Evolutionary conservation across 1,140 invertebrate genomes (phyloP), one percentile per base, ranked within the genome.

Genomic region (Mizuhopecten yessoensis): DNA sequence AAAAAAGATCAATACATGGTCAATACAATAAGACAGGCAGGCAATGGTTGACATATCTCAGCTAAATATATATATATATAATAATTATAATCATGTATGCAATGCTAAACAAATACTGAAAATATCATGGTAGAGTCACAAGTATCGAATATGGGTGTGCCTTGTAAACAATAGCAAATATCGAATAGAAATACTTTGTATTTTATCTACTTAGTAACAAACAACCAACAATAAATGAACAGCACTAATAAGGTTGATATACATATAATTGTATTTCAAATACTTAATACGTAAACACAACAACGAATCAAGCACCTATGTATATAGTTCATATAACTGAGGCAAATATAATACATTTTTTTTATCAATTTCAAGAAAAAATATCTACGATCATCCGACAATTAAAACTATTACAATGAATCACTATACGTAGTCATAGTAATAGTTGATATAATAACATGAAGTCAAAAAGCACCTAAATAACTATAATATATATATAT

Each of bases 401-500:
- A 29, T 23, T 75, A 49, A 17, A 75, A 75, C 57, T 75, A 75
- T 9, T 75, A 75, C 57, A 75, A 29, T 29, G n/a, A n/a, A n/a
- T n/a, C n/a, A n/a, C 5, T 39, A 39, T 39, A 45, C 17, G 42
- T 45, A 45, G 42, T 45, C 42, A 45, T 45, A 5, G 57, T 75
- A 75, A 75, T 75, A 75, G 36, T 39, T 29, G 29, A 29, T n/a
- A n/a, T 75, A 75, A 75, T 75, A 75, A 75, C 57, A 75, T n/a
- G 7, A 75, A 45, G 42, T 45, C 10, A 45, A 75, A 75, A 75
- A 75, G 57, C 57, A 75, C 57, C 57, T 75, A 75, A 75, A 75
- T 75, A n/a, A 75, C 57, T 75, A 75, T 75, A 75, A 75, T 75
- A 75, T 75, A 75, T 75, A 75, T 75, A 75, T 75, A 75, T 75